Evolutionary conservation across 2,113 vertebrate genomes (phyloP).

Genomic region (Pelecanus crispus): DNA sequence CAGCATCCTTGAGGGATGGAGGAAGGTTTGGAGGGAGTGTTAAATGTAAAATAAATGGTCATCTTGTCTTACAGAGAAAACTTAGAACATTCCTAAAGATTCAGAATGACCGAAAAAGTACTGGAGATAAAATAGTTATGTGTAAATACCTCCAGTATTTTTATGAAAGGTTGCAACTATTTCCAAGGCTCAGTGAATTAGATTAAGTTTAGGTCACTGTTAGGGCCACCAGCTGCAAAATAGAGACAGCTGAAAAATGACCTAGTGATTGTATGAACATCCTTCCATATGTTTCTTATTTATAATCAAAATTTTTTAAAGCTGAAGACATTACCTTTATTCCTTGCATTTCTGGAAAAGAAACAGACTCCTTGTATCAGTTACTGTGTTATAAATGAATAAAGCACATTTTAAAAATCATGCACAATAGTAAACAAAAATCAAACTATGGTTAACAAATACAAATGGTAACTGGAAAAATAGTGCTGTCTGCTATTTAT

Average conservation of each 20-base stretch:
- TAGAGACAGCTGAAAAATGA: constrained; percentile 22
- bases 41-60: background rate
- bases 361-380: background rate
- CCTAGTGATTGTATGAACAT: background rate
- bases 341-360: background rate
- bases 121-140: background rate
- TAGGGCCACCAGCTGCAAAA: constrained; percentile 15
- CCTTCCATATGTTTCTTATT: constrained; percentile 32
- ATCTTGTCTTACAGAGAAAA: background rate
- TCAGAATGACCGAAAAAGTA: background rate
- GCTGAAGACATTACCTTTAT: background rate
- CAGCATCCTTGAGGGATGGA: background rate
- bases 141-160: background rate
- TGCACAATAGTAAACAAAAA: background rate
- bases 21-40: background rate
- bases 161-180: background rate
- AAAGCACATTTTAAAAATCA: background rate
- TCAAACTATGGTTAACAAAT: background rate
- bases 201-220: background rate
- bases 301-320: constrained; percentile 6
- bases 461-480: background rate
- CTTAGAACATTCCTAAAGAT: background rate
- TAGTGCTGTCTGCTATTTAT: background rate
- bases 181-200: background rate
- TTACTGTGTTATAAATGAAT: background rate